Conservation (phyloP, 2,888 invertebrate genomes). For the Platycnemis pennipes region DNA sequence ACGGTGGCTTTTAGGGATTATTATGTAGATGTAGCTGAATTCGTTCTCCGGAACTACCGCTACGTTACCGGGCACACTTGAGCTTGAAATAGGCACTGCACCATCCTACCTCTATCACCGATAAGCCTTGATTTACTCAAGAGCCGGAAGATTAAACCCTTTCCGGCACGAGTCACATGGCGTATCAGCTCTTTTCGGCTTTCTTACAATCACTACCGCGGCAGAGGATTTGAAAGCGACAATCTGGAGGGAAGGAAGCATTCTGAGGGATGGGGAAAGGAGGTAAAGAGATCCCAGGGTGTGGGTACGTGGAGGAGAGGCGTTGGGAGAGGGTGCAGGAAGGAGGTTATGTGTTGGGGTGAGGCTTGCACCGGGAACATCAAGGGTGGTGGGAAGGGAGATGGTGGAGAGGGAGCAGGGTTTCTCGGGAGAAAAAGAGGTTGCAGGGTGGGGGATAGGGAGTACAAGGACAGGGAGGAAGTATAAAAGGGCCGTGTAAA, state of each 20-base stretch:
- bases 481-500: conserved; percentile 44
- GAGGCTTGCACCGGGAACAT: background rate
- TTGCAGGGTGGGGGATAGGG: background rate
- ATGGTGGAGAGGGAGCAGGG: background rate
- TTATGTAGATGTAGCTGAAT: too few relatives aligned
- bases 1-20: too few relatives aligned
- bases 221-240: too few relatives aligned
- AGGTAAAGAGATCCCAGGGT: background rate
- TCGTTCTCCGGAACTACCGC: too few relatives aligned
- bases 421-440: background rate
- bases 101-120: too few relatives aligned
- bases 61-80: too few relatives aligned
- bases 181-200: background rate
- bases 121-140: too few relatives aligned
- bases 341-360: background rate
- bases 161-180: too few relatives aligned
- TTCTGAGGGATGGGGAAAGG: background rate
- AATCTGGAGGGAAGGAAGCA: too few relatives aligned
- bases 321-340: background rate
- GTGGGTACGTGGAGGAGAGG: background rate
- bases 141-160: too few relatives aligned
- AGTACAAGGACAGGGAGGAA: background rate
- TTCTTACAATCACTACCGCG: background rate
- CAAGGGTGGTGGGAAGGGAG: background rate
- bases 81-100: too few relatives aligned